These are phyloP conservation scores for Dorcus hopei DNA, from an alignment of 2,888 invertebrate genomes.

Conservation along the genomic window DNA sequence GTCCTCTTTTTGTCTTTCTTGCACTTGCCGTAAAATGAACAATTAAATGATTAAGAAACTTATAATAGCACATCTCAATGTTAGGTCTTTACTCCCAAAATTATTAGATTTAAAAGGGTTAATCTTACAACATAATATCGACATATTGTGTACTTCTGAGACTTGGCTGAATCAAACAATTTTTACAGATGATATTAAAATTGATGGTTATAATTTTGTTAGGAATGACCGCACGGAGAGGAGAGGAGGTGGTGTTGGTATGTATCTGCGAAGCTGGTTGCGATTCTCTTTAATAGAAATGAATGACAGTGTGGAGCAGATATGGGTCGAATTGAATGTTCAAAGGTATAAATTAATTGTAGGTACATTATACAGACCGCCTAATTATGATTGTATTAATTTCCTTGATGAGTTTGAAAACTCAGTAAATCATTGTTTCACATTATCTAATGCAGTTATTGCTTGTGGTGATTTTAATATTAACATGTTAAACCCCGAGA, in stretches of 20 bases:
- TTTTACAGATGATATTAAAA: not conserved
- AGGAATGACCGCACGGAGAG: not conserved
- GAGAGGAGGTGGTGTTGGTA: not conserved
- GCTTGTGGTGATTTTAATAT: not conserved
- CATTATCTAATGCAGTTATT: not conserved
- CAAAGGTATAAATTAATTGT: not conserved
- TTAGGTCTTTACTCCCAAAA: not conserved
- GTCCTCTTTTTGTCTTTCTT: no score
- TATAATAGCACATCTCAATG: not conserved
- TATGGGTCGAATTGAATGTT: not conserved
- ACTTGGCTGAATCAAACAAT: not conserved
- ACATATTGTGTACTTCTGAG: not conserved
- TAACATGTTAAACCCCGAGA: not conserved
- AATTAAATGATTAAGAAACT: no score
- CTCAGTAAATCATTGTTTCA: not conserved
- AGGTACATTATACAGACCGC: not conserved
- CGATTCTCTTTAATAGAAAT: not conserved
- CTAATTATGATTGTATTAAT: not conserved
- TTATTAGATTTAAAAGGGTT: not conserved
- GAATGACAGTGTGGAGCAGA: not conserved
- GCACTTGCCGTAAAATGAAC: not conserved
- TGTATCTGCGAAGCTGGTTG: not conserved
- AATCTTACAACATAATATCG: not conserved
- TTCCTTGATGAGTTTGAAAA: not conserved
- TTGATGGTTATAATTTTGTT: not conserved